Base-by-base conservation (phyloP, 2,797 vertebrate species). In the Chrosomus eos region DNA sequence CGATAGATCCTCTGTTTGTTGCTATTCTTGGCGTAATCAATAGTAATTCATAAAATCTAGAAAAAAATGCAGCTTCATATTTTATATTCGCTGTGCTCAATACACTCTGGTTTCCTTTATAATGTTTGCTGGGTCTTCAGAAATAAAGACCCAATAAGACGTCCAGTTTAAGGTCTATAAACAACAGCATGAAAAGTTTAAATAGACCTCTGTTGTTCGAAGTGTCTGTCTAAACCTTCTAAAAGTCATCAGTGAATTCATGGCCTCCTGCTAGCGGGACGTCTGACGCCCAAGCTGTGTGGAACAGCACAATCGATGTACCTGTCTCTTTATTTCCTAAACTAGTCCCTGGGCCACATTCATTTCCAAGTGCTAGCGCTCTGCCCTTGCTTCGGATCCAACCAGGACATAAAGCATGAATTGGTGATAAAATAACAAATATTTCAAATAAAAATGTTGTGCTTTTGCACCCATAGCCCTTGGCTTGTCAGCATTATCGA, bases 221-320 rank as follows among this genome's bases (percentile, higher is more conserved):
- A 53, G 19, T 66, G 48, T 31, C 60, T 26, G 21, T 78, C 62
- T 53, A 53, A 86, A 62, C 33, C 31, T 55, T 38, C 7, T 75
- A 40, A 80, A 73, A 76, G 72, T 83, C 73, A 82, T 60, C 26
- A 7, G 72, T 60, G 73, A 66, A 82, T 70, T 60, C 73, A 86
- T 72, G 38, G 23, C 64, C 51, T 36, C 14, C 80, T 28, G 38
- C 67, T 60, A 38, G 51, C n/a, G 40, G 55, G 51, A 72, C 72
- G 53, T 28, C 38, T 58, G 55, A 58, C 19, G 13, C 55, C 76
- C 31, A 66, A 31, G 70, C 33, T 38, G 9, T 74, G 85, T 73
- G 48, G 80, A 55, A 68, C 68, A 60, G 18, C n/a, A 26, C 72
- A 67, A 83, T 83, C 72, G 51, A 67, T 83, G 73, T 28, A 64